Percentiles rank a stretch among this genome's conserved stretches.
Evolutionary conservation across 35 echinoderm and acorn worm genomes (phyloP).

Genomic region (Nesometra sesokonis): DNA sequence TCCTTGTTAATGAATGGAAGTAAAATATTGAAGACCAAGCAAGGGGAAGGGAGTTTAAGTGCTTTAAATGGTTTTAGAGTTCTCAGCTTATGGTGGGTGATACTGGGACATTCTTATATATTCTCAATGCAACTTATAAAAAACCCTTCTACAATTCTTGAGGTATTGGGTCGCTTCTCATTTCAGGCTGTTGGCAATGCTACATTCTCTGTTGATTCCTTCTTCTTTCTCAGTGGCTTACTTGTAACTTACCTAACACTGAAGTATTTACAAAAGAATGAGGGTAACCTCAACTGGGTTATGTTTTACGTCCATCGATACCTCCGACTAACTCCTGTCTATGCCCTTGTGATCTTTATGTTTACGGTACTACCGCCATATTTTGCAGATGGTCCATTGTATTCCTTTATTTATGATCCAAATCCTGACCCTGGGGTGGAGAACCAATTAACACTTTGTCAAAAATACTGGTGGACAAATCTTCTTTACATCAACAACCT

Average conservation of each 20-base stretch:
- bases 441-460: conserved; percentile 16
- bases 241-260: conserved; percentile 14
- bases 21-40: conserved; percentile 48
- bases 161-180: no score
- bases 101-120: conserved; percentile 42
- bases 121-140: no score
- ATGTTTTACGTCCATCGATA: no score
- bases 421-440: conserved; percentile 5
- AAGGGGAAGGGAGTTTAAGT: conserved; percentile 17
- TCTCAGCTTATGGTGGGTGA: no score
- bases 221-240: no score
- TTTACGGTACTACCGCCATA: neutral
- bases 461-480: no score
- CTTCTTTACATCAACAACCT: conserved; percentile 36
- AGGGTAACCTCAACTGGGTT: neutral
- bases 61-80: no score
- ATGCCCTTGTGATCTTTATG: neutral
- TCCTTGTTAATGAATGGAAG: no score
- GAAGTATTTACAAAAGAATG: neutral
- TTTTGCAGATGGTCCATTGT: neutral
- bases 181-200: no score
- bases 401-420: neutral
- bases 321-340: neutral
- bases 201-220: no score
- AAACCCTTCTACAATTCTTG: no score